phyloP scores from a whole-genome alignment of 2,888 invertebrate genomes.

The Agapostemon virescens region DNA sequence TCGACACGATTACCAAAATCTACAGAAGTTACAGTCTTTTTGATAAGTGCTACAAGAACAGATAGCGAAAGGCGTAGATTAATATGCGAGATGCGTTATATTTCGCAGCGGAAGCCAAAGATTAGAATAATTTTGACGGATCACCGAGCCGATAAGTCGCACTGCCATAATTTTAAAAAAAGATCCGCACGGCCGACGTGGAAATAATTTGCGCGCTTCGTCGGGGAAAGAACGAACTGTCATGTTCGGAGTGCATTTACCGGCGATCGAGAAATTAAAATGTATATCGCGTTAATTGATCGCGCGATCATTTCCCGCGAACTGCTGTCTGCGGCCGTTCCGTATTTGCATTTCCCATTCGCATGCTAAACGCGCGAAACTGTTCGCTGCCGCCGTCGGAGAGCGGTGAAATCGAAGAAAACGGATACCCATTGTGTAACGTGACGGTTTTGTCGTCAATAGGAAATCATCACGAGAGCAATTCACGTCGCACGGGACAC shows the following conservation, averaged over 20 bases:
- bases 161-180: no score
- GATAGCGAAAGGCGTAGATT: not conserved
- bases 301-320: constrained; percentile 19
- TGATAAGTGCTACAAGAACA: no score
- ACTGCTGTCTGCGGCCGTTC: not conserved
- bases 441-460: constrained; percentile 50
- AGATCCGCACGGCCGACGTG: not conserved
- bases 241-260: not conserved
- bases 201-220: not conserved
- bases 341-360: constrained; percentile 29
- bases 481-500: constrained; percentile 55
- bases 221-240: not conserved
- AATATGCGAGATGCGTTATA: not conserved
- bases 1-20: no score
- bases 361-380: constrained; percentile 40
- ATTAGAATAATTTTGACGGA: not conserved
- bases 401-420: constrained; percentile 68
- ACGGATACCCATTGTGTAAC: constrained; percentile 62
- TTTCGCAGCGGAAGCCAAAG: not conserved
- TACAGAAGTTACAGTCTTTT: no score
- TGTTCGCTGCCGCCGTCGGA: constrained; percentile 22
- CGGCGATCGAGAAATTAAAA: constrained; percentile 17
- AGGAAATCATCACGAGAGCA: constrained; percentile 54
- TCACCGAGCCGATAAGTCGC: not conserved
- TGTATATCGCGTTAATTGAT: not conserved